Evolutionary conservation across 2,113 vertebrate species (phyloP), one percentile per base, ranked within the genome.

Genomic region (Urocolius indicus): DNA sequence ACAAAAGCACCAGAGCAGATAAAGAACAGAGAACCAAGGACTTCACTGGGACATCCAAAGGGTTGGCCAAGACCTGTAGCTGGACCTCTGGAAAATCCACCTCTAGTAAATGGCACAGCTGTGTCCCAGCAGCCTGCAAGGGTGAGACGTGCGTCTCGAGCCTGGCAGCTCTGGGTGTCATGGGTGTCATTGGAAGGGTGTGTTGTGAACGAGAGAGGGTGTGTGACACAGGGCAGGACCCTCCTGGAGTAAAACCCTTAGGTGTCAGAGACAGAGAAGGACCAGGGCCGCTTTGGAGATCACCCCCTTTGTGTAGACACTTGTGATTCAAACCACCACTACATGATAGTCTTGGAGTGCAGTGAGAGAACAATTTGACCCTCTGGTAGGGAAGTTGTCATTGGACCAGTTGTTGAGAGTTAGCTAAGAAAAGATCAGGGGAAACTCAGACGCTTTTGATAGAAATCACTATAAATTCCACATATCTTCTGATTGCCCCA

Each of bases 131-230:
- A 90, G 57, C 62, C 67, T 69, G 65, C 43, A 54, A 54, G 61
- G 59, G 21, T 29, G 36, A 54, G 65, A 51, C 7, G 13, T 5
- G 27, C 38, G 62, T 69, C 69, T 77, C 30, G 30, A 52, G 21
- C 30, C 41, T 1, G 3, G 26, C 78, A 74, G 43, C 38, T 75
- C 38, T 38, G 17, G 36, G 38, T 0, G 0, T 38, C 34, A 36
- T 29, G 26, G 69, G 57, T 75, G 17, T 81, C 30, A 20, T 61
- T n/a, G 67, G 66, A 36, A 74, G 36, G 12, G 11, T 0, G 0
- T 1, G 10, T 1, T 34, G 73, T 46, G 65, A 62, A 49, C 0
- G 1, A 63, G 30, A 93, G 21, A 3, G 1, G 2, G n/a, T 9
- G 18, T 2, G 8, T 41, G 76, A 41, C 55, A 61, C 6, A 27